These are phyloP conservation scores for Eubasilissa splendida DNA, from an alignment of 2,888 invertebrate species.

Conservation along the genomic window DNA sequence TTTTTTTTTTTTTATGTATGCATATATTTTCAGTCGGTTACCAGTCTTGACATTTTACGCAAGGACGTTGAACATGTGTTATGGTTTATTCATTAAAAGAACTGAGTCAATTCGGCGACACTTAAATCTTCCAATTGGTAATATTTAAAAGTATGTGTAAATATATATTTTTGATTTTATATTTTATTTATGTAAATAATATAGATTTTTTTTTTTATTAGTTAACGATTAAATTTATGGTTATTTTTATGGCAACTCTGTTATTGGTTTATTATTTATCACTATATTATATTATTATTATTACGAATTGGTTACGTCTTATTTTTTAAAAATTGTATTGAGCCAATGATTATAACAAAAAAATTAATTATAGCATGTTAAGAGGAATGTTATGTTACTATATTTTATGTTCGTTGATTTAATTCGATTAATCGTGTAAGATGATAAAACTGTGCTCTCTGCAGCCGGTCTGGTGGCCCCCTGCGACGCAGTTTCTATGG, in stretches of 20 bases:
- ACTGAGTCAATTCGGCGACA: not conserved
- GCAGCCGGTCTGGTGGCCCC: not conserved
- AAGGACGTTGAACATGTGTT: conserved; percentile 43
- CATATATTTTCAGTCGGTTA: conserved; percentile 18
- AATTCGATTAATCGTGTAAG: conserved; percentile 8
- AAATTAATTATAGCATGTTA: not conserved
- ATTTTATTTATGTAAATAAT: no score
- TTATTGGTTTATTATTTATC: conserved; percentile 41
- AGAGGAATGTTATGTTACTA: conserved; percentile 53
- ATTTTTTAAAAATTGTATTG: not conserved
- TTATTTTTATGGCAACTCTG: conserved; percentile 51
- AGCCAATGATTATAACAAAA: conserved; percentile 22
- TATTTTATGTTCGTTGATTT: conserved; percentile 23
- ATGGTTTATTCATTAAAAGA: conserved; percentile 33
- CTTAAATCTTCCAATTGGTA: not conserved
- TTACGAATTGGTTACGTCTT: no score
- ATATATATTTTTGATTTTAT: no score
- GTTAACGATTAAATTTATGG: not conserved
- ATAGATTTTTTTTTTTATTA: not conserved
- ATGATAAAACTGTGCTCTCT: conserved; percentile 1
- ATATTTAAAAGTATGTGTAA: no score
- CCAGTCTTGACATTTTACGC: conserved; percentile 48
- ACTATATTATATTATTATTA: not conserved
- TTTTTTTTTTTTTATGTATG: conserved; percentile 34
- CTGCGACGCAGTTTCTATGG: conserved; percentile 18